Base-by-base conservation (phyloP, 1,140 invertebrate species). In the Rhagoletis zephyria region DNA sequence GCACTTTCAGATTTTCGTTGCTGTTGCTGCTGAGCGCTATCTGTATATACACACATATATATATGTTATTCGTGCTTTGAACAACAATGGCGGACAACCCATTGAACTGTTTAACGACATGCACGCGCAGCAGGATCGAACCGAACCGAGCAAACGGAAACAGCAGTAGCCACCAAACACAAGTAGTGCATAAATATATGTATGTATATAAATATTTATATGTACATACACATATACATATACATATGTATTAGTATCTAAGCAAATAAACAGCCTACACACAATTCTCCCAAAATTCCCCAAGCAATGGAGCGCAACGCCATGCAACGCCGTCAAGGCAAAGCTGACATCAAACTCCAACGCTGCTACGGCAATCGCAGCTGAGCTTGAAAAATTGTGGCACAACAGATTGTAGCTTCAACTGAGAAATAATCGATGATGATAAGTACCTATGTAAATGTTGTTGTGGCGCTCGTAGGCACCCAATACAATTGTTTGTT, bases 391-490 rank as follows among this genome's bases (percentile, higher is more conserved):
- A 30, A 30, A 14, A 63, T 14, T 63, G 61, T 14, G 61, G 61
- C 12, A 7, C 4, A 63, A n/a, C 61, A 16, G 4, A n/a, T 6
- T 56, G 48, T 56, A 5, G 42, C 74, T 56, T 48, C 48, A 56
- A 48, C n/a, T 19, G 51, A 56, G 48, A 81, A 81, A 51, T 81
- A 81, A 81, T 81, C 74, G 74, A 81, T 81, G 74, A 81, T 81
- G 56, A 81, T 30, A 30, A 30, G 30, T 30, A 30, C 30, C 30
- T 30, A 30, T 30, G 74, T n/a, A 81, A 81, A 81, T 81, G 74
- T 81, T 56, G 74, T 81, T 30, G 19, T n/a, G 4, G 40, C 45
- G 14, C 45, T 48, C 67, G 48, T 81, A 56, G 74, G 45, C 74
- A 81, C 48, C 74, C 30, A 81, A 81, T 81, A 81, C 19, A 81